phyloP scores from a whole-genome alignment of 2,888 invertebrate genomes.

The Antheraea yamamai region DNA sequence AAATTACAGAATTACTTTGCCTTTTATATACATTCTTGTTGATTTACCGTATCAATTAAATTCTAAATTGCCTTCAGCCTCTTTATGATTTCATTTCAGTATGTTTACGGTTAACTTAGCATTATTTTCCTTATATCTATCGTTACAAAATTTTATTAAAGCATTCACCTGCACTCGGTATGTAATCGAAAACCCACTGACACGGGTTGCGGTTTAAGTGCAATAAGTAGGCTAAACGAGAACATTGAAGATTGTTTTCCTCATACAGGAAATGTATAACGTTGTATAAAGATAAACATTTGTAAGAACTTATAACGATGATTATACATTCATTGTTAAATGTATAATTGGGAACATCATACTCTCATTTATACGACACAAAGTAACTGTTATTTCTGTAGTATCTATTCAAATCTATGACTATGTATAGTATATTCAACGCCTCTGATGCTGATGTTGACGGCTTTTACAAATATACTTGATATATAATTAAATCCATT shows the following conservation, averaged over 20 bases:
- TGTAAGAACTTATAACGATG: no score
- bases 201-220: conserved; percentile 5
- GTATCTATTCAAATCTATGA: no score
- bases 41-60: not conserved
- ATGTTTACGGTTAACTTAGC: not conserved
- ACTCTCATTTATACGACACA: no score
- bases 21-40: not conserved
- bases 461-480: no score
- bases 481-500: no score
- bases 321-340: no score
- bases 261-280: not conserved
- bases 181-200: conserved; percentile 1
- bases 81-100: not conserved
- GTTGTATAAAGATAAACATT: not conserved
- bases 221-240: not conserved
- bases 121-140: not conserved
- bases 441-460: no score
- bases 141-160: not conserved
- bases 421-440: no score
- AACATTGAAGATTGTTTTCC: not conserved
- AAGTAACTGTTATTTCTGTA: no score
- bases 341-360: no score
- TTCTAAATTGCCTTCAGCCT: not conserved
- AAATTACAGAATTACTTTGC: no score
- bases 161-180: not conserved